A percentile compares a stretch with the other conserved stretches of the same genome.
These are phyloP conservation scores for Hybognathus amarus DNA, from an alignment of 2,797 vertebrate species.

Conservation along the genomic window DNA sequence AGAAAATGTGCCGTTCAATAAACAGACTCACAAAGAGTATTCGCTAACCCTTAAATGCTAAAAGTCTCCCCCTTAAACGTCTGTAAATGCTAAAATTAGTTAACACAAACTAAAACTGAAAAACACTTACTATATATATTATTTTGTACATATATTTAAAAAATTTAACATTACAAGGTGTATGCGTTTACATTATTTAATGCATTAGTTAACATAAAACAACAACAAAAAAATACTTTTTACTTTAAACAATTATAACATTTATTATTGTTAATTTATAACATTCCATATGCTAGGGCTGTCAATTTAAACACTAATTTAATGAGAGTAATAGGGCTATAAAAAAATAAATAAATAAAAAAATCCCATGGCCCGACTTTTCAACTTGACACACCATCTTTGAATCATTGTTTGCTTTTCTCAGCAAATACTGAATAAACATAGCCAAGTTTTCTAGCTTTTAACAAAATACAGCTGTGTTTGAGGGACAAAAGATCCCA, in stretches of 20 bases:
- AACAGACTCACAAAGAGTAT: neutral
- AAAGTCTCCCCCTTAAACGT: too few relatives aligned
- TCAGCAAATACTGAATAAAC: neutral
- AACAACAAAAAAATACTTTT: neutral
- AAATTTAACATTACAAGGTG: neutral
- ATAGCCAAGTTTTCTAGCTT: neutral
- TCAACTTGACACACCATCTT: neutral
- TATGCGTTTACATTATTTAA: neutral
- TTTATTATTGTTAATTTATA: neutral
- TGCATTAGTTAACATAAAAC: neutral
- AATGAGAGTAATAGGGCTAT: neutral
- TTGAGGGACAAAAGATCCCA: neutral
- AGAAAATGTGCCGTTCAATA: conserved; percentile 53
- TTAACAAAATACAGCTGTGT: conserved; percentile 19
- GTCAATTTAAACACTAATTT: neutral
- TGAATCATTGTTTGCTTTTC: neutral
- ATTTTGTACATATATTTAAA: neutral
- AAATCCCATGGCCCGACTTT: neutral
- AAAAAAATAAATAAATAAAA: neutral
- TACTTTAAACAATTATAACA: neutral
- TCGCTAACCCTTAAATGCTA: neutral
- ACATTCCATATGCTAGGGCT: neutral
- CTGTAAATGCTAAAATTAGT: neutral
- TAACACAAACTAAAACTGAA: neutral
- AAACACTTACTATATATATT: neutral